These are phyloP conservation scores for Selenia dentaria DNA, from an alignment of 2,888 invertebrate genomes.

Conservation along the genomic window DNA sequence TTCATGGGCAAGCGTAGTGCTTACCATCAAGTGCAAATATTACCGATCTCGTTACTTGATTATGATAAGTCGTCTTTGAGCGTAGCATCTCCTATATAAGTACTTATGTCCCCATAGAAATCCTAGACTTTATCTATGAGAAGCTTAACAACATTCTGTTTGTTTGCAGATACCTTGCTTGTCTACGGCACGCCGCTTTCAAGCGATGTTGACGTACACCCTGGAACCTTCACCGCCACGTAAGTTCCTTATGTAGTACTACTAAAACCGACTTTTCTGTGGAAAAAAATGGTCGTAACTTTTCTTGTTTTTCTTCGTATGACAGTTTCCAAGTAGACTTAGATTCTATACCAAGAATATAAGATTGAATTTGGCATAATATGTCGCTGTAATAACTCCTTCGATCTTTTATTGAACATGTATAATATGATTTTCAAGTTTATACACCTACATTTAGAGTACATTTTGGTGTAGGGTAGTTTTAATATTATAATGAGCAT, in stretches of 20 bases:
- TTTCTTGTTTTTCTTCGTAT: conserved; percentile 34
- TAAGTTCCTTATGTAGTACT: conserved; percentile 42
- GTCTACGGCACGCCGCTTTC: conserved; percentile 55
- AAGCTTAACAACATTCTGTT: conserved; percentile 41
- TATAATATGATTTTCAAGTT: conserved; percentile 12
- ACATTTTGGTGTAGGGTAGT: conserved; percentile 37
- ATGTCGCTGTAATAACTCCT: conserved; percentile 7
- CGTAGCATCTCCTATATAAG: too few relatives aligned
- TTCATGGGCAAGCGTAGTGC: too few relatives aligned
- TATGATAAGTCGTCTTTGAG: too few relatives aligned
- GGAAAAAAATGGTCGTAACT: conserved; percentile 8
- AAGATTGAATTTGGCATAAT: conserved; percentile 34
- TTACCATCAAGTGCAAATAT: too few relatives aligned
- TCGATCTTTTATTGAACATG: conserved; percentile 7
- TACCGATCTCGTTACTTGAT: too few relatives aligned
- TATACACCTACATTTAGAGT: conserved; percentile 15
- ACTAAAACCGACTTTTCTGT: conserved; percentile 29
- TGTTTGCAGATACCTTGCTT: conserved; percentile 66
- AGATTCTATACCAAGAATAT: conserved; percentile 31
- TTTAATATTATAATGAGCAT: conserved; percentile 65
- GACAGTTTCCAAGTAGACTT: conserved; percentile 36
- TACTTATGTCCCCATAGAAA: too few relatives aligned
- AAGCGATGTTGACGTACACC: conserved; percentile 47
- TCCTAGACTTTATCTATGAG: conserved; percentile 14
- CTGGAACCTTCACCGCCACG: conserved; percentile 36